These are phyloP conservation scores for Tapera naevia DNA, from an alignment of 2,797 vertebrate genomes.

Conservation along the genomic window DNA sequence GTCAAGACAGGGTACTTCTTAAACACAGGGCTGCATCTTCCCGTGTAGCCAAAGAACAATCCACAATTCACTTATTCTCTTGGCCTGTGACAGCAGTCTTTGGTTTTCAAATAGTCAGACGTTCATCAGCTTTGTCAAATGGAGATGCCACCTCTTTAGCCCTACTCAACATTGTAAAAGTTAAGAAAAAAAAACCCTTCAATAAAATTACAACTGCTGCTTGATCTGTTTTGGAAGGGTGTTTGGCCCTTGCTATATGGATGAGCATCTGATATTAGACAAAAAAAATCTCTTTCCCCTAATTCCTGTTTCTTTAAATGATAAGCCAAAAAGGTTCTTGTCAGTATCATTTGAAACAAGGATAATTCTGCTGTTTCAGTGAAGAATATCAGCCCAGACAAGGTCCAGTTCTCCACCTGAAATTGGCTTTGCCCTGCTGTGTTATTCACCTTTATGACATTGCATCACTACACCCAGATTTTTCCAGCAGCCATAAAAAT, in stretches of 20 bases:
- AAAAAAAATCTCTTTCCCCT: background rate
- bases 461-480: background rate
- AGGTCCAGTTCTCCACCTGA: background rate
- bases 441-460: background rate
- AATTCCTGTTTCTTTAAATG: background rate
- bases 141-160: background rate
- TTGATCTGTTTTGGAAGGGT: background rate
- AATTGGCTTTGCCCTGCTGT: background rate
- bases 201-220: background rate
- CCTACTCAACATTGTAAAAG: background rate
- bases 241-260: background rate
- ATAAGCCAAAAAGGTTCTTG: background rate
- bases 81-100: background rate
- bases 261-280: background rate
- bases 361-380: background rate
- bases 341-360: background rate
- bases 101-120: background rate
- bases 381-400: background rate
- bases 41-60: background rate
- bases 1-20: background rate
- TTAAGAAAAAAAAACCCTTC: background rate
- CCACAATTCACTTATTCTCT: rapidly evolving
- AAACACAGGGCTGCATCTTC: background rate
- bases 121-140: background rate
- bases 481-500: background rate